Conservation (phyloP, 2,113 vertebrate genomes). For the Muntiacus muntjak region DNA sequence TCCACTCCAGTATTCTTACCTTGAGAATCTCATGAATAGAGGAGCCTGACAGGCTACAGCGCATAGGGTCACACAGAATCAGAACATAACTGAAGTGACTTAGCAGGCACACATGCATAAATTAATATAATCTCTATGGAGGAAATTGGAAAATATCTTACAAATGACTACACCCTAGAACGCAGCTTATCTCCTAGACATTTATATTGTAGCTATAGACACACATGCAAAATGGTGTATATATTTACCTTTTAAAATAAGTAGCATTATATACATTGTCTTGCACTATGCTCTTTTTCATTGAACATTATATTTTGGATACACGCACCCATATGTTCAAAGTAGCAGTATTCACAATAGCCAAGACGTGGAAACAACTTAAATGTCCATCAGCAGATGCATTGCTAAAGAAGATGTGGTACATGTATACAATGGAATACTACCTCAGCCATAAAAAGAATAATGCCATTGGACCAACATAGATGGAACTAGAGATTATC, state of each 20-base stretch:
- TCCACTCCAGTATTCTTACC: background rate
- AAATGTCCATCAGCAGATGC: background rate
- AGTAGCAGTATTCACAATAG: background rate
- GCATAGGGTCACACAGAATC: background rate
- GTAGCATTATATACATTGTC: background rate
- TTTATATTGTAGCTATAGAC: background rate
- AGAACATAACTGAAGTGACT: background rate
- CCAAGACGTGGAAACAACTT: background rate
- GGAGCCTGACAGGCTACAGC: background rate
- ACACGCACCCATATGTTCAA: background rate
- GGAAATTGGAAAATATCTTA: background rate
- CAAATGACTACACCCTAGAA: background rate
- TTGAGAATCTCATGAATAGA: background rate
- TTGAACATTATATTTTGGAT: background rate
- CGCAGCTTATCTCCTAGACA: background rate
- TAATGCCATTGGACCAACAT: background rate
- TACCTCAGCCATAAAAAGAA: background rate
- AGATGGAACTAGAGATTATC: background rate
- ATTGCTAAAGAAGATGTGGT: background rate
- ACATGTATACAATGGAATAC: background rate
- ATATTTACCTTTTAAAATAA: background rate
- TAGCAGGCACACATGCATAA: background rate
- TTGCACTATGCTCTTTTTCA: background rate
- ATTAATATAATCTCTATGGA: background rate
- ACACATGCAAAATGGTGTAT: background rate